phyloP scores from a whole-genome alignment of 2,888 invertebrate genomes.

The Lymantria dispar region DNA sequence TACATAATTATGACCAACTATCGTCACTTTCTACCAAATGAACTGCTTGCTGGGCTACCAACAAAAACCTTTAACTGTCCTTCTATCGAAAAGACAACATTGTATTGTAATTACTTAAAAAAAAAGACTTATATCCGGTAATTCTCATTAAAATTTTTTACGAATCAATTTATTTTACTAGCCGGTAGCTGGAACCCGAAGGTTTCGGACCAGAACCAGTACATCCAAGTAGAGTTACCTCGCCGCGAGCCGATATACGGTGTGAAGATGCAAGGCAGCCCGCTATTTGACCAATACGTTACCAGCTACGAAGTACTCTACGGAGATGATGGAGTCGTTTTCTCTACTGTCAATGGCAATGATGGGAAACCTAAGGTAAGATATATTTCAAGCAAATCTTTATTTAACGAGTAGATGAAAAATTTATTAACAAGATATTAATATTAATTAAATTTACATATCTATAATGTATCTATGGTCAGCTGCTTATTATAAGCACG shows the following conservation, averaged over 20 bases:
- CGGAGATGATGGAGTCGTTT: slow-evolving; percentile 85
- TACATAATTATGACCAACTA: too few species aligned
- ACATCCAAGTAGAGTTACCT: slow-evolving; percentile 86
- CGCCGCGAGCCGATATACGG: slow-evolving; percentile 88
- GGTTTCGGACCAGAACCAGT: slow-evolving; percentile 83
- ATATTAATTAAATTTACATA: too few species aligned
- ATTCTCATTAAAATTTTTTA: neutral
- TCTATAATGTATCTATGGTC: too few species aligned
- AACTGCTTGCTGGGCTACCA: too few species aligned
- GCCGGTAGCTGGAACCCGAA: slow-evolving; percentile 88
- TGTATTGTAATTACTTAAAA: too few species aligned
- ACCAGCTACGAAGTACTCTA: slow-evolving; percentile 89
- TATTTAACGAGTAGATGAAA: too few species aligned
- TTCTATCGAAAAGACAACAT: too few species aligned
- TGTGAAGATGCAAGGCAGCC: slow-evolving; percentile 87
- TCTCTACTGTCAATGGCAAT: slow-evolving; percentile 81
- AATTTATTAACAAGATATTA: too few species aligned
- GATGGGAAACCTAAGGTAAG: slow-evolving; percentile 79
- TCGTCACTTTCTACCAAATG: too few species aligned
- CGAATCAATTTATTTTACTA: slow-evolving; percentile 18
- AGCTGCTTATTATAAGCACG: too few species aligned
- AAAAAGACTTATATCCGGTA: too few species aligned
- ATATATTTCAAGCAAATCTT: neutral
- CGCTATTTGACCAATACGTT: slow-evolving; percentile 86
- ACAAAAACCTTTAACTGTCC: too few species aligned